Percentiles rank a stretch among this genome's conserved stretches.
phyloP scores from a whole-genome alignment of 2,888 invertebrate species.

The Lithosia quadra region DNA sequence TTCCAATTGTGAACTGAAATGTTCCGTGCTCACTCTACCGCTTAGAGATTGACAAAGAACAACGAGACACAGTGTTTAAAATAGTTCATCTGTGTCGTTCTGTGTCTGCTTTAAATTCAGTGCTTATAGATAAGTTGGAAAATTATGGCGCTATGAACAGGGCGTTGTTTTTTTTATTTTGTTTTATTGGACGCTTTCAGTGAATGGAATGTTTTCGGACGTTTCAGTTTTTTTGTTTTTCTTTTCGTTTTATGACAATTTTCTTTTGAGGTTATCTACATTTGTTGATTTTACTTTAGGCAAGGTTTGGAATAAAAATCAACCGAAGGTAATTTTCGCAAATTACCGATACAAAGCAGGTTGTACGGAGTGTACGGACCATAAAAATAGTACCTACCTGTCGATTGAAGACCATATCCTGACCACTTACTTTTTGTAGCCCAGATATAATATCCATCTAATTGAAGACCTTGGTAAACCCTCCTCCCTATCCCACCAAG shows the following conservation, averaged over 20 bases:
- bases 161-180: slow-evolving; percentile 21
- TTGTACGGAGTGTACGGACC: too few species aligned
- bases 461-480: too few species aligned
- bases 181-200: slow-evolving; percentile 26
- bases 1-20: slow-evolving; percentile 47
- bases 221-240: slow-evolving; percentile 9
- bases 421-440: too few species aligned
- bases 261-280: background rate
- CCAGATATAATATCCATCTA: too few species aligned
- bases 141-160: slow-evolving; percentile 33
- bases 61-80: slow-evolving; percentile 40
- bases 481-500: too few species aligned
- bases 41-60: slow-evolving; percentile 46
- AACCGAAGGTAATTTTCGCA: too few species aligned
- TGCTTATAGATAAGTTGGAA: slow-evolving; percentile 37
- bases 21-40: slow-evolving; percentile 39
- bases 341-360: too few species aligned
- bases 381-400: too few species aligned
- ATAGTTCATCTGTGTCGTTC: slow-evolving; percentile 37
- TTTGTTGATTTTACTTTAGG: background rate
- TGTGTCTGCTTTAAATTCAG: slow-evolving; percentile 29
- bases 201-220: slow-evolving; percentile 34
- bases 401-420: too few species aligned
- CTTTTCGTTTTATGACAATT: slow-evolving; percentile 14
- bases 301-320: too few species aligned